A percentile compares a stretch with the other conserved stretches of the same genome.
Conservation (phyloP, 2,888 invertebrate species). For the Palloptera scutellata region DNA sequence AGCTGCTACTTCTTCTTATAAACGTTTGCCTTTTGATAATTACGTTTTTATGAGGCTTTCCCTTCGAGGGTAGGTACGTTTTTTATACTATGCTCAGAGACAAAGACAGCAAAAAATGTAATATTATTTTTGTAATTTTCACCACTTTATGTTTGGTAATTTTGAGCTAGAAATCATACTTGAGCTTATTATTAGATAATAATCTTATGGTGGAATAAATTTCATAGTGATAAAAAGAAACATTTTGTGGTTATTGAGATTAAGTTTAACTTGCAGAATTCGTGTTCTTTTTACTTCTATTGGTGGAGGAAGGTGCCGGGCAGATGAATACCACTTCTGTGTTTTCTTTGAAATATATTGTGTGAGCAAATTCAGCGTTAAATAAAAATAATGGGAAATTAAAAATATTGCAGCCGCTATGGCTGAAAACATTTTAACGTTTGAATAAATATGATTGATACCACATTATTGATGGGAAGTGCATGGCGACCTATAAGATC, state of each 20-base stretch:
- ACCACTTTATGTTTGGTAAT: constrained; percentile 36
- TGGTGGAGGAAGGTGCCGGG: neutral
- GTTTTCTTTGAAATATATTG: too few species aligned
- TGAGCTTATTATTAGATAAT: constrained; percentile 48
- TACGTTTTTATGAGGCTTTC: constrained; percentile 44
- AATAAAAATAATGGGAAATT: too few species aligned
- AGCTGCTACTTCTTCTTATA: constrained; percentile 31
- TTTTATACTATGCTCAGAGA: constrained; percentile 11
- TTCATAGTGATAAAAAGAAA: constrained; percentile 42
- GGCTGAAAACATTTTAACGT: too few species aligned
- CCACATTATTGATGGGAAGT: too few species aligned
- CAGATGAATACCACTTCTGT: too few species aligned
- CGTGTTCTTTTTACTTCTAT: neutral
- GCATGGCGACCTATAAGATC: too few species aligned
- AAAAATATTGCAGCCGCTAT: too few species aligned
- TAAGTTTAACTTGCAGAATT: constrained; percentile 5
- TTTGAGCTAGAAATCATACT: constrained; percentile 45
- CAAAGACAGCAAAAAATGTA: constrained; percentile 15
- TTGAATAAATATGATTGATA: too few species aligned
- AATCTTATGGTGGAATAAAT: constrained; percentile 45
- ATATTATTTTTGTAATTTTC: constrained; percentile 37
- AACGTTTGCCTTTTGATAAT: constrained; percentile 49
- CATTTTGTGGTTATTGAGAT: constrained; percentile 31
- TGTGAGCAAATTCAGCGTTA: too few species aligned
- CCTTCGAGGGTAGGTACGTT: constrained; percentile 11